Conservation (phyloP, 1,140 invertebrate genomes). For the Drosophila arizonae region DNA sequence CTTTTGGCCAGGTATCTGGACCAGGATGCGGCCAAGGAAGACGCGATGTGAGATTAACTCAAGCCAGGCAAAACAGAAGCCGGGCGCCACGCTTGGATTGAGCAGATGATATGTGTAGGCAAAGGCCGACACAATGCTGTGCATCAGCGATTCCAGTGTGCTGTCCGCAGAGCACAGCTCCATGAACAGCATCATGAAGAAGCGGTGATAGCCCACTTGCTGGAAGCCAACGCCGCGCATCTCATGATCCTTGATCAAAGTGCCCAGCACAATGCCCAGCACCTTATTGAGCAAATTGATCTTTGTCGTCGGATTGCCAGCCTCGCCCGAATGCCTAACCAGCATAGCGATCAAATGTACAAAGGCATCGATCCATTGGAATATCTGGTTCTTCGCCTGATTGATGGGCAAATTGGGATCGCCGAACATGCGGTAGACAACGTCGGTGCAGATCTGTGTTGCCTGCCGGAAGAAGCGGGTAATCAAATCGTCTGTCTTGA, state of each 20-base stretch:
- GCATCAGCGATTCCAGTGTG: constrained; percentile 86
- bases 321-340: constrained; percentile 97
- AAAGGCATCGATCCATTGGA: constrained; percentile 97
- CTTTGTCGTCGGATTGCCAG: constrained; percentile 95
- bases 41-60: constrained; percentile 98
- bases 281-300: constrained; percentile 98
- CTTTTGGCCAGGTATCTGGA: constrained; percentile 92
- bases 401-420: constrained; percentile 85
- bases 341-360: constrained; percentile 96
- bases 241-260: constrained; percentile 97
- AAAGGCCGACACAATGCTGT: constrained; percentile 90
- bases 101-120: constrained; percentile 96
- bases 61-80: constrained; percentile 99
- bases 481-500: constrained; percentile 98
- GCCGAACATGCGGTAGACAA: constrained; percentile 91
- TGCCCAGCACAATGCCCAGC: constrained; percentile 96
- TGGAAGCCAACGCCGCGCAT: constrained; percentile 94
- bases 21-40: constrained; percentile 97
- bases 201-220: constrained; percentile 98
- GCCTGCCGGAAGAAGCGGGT: constrained; percentile 98
- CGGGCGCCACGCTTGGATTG: constrained; percentile 96
- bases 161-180: constrained; percentile 97
- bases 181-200: constrained; percentile 98
- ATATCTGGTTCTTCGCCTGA: constrained; percentile 94
- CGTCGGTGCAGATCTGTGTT: constrained; percentile 98